phyloP scores from a whole-genome alignment of 1,140 invertebrate species.

The Aphaenogaster floridana region DNA sequence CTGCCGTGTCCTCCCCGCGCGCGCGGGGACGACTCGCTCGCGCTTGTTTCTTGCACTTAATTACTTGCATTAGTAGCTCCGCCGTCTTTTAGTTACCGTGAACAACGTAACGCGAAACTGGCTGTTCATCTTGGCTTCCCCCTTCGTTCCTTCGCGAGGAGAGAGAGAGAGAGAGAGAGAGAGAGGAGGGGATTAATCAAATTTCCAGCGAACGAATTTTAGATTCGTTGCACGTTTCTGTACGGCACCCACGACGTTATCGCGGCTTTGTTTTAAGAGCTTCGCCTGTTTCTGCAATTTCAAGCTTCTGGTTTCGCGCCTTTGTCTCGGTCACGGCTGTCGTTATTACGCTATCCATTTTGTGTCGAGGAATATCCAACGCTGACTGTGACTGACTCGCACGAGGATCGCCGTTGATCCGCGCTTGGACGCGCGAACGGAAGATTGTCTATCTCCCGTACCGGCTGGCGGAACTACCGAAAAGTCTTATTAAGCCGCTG shows the following conservation, averaged over 20 bases:
- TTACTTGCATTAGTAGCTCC: slow-evolving; percentile 67
- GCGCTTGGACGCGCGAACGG: background rate
- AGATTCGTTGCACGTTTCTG: slow-evolving; percentile 11
- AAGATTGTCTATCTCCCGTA: background rate
- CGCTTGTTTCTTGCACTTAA: slow-evolving; percentile 66
- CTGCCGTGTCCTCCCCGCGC: background rate
- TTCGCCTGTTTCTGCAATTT: background rate
- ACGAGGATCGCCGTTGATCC: background rate
- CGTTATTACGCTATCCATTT: background rate
- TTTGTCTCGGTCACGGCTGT: slow-evolving; percentile 5
- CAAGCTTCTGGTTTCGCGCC: background rate
- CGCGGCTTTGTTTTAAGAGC: slow-evolving; percentile 18
- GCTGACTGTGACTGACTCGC: background rate
- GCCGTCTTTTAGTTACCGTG: slow-evolving; percentile 62
- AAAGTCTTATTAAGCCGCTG: slow-evolving; percentile 66
- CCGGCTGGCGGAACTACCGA: slow-evolving; percentile 9
- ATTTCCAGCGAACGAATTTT: slow-evolving; percentile 40
- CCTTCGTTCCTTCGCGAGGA: too few relatives aligned
- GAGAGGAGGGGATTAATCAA: slow-evolving; percentile 55
- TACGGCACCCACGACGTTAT: background rate
- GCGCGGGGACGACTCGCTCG: slow-evolving; percentile 20
- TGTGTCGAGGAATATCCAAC: background rate
- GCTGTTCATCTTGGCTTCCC: slow-evolving; percentile 49
- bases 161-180: background rate
- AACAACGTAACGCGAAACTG: slow-evolving; percentile 51